Base-by-base conservation (phyloP, 2,797 vertebrate species). In the Anabacerthia variegaticeps region DNA sequence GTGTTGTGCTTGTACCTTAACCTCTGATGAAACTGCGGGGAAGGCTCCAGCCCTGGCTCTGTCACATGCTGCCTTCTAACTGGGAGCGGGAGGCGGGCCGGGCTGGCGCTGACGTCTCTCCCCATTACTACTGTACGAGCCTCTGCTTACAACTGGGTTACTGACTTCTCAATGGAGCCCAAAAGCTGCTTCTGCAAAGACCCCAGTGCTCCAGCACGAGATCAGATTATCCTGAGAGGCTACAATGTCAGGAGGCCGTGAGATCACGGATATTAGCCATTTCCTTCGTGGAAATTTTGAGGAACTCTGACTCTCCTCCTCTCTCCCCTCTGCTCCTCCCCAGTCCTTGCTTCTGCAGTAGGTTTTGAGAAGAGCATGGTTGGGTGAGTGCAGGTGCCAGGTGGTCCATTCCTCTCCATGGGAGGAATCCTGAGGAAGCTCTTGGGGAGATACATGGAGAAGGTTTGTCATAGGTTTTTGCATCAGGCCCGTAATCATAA, bases 41-140 rank as follows among this genome's bases (percentile, higher is more conserved):
- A 91, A 96, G 97, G 95, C 96, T 97, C 92, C 81, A 92, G 93
- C 94, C 96, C 95, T 79, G 85, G 97, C 98, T 98, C 98, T 98
- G 98, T 99, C 99, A 99, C 98, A 98, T 99, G 98, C 98, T 91
- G 74, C 96, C 96, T 97, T 96, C 97, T 98, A 98, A 98, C 96
- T 95, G 71, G 87, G 96, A 92, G 92, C 86, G 20, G 95, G 96
- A 96, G 98, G 97, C 97, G 96, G 93, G 84, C 95, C 49, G 86
- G 95, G 94, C 96, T 97, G 94, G 84, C 55, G 78, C 94, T 96
- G 97, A 96, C 97, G 97, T 96, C 93, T 88, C 90, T 95, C 88
- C 92, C 93, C 85, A 74, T 94, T 97, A 98, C 96, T 97, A 97
- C 95, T 67, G 95, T 82, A 82, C 69, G 49, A 95, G 94, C 94